Evolutionary conservation across 2,113 vertebrate genomes (phyloP), one percentile per base, ranked within the genome.

Genomic region (Gymnarchus niloticus): DNA sequence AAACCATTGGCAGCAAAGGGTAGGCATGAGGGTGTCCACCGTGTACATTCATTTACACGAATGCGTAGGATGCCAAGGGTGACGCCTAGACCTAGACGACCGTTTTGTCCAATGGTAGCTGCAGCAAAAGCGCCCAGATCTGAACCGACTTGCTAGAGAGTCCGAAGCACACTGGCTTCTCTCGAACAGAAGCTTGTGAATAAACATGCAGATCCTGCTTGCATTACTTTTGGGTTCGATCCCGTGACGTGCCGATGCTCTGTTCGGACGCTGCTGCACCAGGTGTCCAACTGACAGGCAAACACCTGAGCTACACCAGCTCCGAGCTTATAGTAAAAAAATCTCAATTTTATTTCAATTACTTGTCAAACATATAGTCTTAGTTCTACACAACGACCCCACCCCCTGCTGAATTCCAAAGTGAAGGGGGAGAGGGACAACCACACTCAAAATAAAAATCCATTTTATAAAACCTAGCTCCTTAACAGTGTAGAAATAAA

Each of bases 331-430:
- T 1, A 69, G 28, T 61, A 86, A 82, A 88, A 88, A 89, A 83
- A 25, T 44, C 54, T 83, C 84, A 84, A 84, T 81, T 92, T 91
- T 91, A 92, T 92, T 93, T 87, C 65, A 77, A 84, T 88, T 88
- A 87, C 84, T 85, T 85, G 56, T 73, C 76, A 88, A 56, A 90
- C 88, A 87, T 12, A 85, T 56, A 83, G 19, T 57, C 76, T 65
- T 83, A 87, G n/a, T 44, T 41, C 59, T 65, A 76, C 84, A 78
- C 59, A 84, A 81, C 23, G 46, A 84, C 48, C 28, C 56, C 52
- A n/a, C 65, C 56, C 46, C 52, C 56, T 51, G 44, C 80, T 78
- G 84, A 81, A 81, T 83, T 28, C 80, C 80, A 6, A 9, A 85
- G 61, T 88, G n/a, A 86, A 46, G 49, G 49, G 80, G 80, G 51